These are phyloP conservation scores for Phyllotreta striolata DNA, from an alignment of 2,888 invertebrate genomes.

Conservation along the genomic window DNA sequence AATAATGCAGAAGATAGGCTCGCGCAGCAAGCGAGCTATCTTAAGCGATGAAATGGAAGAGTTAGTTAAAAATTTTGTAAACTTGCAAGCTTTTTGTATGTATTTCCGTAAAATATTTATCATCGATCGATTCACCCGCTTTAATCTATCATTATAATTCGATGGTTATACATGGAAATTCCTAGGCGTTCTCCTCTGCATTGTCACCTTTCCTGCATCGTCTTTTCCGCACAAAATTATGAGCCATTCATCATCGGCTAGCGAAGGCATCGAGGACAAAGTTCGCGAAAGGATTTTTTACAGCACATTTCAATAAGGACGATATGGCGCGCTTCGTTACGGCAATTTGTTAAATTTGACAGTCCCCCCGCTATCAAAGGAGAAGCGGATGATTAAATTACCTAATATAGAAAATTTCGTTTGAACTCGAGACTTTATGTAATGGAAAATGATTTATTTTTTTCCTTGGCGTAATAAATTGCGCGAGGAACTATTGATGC, in stretches of 20 bases:
- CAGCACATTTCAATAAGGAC: conserved; percentile 24
- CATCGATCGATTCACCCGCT: conserved; percentile 1
- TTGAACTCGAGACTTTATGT: conserved; percentile 23
- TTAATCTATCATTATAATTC: conserved; percentile 3
- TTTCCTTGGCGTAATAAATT: conserved; percentile 5
- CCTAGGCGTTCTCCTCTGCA: conserved; percentile 6
- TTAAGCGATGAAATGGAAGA: too few species aligned
- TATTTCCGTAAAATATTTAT: neutral
- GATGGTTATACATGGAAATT: conserved; percentile 8
- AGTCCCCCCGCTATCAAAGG: conserved; percentile 24
- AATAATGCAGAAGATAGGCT: too few species aligned
- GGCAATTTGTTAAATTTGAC: conserved; percentile 29
- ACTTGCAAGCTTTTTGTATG: too few species aligned
- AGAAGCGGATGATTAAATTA: conserved; percentile 27
- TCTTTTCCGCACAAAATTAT: conserved; percentile 22
- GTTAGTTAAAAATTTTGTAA: too few species aligned
- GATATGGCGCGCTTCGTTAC: conserved; percentile 24
- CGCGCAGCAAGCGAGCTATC: too few species aligned
- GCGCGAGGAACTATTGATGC: neutral
- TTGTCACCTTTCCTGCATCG: conserved; percentile 19
- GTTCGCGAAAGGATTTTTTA: conserved; percentile 23
- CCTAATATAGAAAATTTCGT: conserved; percentile 29
- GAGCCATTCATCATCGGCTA: conserved; percentile 26
- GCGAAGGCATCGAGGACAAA: conserved; percentile 22
- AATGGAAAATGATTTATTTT: conserved; percentile 26